A percentile compares a stretch with the other conserved stretches of the same genome.
phyloP scores from a whole-genome alignment of 2,113 vertebrate genomes.

The Tichodroma muraria region DNA sequence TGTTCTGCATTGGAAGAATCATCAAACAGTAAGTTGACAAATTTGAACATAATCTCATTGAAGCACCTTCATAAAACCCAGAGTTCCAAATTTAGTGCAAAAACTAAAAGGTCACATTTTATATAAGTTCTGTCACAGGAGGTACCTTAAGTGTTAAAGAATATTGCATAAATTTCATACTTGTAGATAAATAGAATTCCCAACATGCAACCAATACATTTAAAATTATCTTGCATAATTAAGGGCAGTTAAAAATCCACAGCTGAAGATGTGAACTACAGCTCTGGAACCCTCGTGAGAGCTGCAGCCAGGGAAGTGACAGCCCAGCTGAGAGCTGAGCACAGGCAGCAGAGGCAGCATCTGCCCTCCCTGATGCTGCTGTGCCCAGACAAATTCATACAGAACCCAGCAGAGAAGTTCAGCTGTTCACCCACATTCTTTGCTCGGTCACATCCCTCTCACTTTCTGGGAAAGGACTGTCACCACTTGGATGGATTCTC shows the following conservation, averaged over 20 bases:
- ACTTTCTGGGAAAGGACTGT: background rate
- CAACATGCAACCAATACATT: background rate
- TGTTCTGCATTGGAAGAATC: background rate
- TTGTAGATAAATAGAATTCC: background rate
- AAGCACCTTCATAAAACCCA: background rate
- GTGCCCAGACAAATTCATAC: background rate
- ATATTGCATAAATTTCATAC: background rate
- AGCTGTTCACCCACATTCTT: background rate
- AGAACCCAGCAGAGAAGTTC: background rate
- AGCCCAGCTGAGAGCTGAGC: background rate
- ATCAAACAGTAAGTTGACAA: background rate
- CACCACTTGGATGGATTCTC: background rate
- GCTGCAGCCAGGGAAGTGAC: background rate
- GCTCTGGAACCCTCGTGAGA: background rate
- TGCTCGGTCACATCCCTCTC: background rate
- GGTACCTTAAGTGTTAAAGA: background rate
- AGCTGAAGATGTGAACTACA: background rate
- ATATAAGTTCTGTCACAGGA: background rate
- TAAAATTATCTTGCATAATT: background rate
- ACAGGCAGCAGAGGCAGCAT: background rate
- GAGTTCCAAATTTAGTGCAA: background rate
- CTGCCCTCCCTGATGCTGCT: background rate
- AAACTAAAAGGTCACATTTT: background rate
- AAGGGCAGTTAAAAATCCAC: background rate
- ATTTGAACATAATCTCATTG: background rate